Percentiles rank a stretch among this genome's conserved stretches.
phyloP scores from a whole-genome alignment of 2,888 invertebrate species.

The Acanthosoma haemorrhoidale region DNA sequence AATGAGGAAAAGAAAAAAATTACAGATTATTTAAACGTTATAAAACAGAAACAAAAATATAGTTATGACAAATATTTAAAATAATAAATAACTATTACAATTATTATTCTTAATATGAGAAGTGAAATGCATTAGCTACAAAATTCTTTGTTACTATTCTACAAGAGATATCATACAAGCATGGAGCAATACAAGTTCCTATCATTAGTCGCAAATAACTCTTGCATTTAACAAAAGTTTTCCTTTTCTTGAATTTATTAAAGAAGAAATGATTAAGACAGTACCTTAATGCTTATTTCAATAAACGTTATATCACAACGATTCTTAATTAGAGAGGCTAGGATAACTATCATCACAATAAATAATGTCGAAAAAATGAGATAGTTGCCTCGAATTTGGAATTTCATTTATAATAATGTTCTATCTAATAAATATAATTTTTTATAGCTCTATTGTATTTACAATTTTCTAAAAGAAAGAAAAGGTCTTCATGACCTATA shows the following conservation, averaged over 20 bases:
- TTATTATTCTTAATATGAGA: not conserved
- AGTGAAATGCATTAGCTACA: too few relatives aligned
- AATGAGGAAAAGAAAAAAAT: not conserved
- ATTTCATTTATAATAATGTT: not conserved
- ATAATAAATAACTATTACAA: not conserved
- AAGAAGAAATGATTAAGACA: constrained; percentile 8
- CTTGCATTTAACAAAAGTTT: too few relatives aligned
- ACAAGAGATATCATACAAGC: not conserved
- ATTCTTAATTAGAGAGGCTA: not conserved
- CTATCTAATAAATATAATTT: constrained; percentile 1
- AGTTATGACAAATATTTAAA: too few relatives aligned
- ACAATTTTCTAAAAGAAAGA: constrained; percentile 4
- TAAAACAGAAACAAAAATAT: not conserved
- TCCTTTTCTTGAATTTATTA: not conserved
- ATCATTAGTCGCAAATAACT: too few relatives aligned
- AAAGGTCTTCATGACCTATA: not conserved
- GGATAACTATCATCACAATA: not conserved
- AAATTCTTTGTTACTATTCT: too few relatives aligned
- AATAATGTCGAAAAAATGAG: not conserved
- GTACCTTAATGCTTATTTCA: not conserved
- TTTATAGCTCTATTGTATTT: not conserved
- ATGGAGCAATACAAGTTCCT: not conserved
- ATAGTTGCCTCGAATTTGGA: constrained; percentile 3
- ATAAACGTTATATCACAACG: constrained; percentile 2
- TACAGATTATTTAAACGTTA: not conserved